These are phyloP conservation scores for Thaleichthys pacificus DNA, from an alignment of 2,797 vertebrate species.

Conservation along the genomic window DNA sequence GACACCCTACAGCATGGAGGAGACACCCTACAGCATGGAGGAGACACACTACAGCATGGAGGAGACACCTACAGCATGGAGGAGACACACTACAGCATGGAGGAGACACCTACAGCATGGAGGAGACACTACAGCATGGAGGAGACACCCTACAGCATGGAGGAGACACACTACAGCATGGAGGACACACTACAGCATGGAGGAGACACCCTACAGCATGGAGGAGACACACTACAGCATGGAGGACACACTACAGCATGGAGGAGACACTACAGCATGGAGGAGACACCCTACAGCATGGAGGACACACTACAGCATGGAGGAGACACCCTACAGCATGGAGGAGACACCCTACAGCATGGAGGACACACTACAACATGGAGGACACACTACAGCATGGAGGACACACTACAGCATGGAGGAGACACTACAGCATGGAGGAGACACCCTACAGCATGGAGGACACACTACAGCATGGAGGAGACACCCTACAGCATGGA, in stretches of 20 bases:
- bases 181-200: too few relatives aligned
- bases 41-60: constrained; percentile 65
- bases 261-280: constrained; percentile 56
- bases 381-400: constrained; percentile 33
- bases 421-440: too few relatives aligned
- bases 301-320: constrained; percentile 65
- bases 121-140: too few relatives aligned
- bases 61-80: constrained; percentile 37
- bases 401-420: constrained; percentile 65
- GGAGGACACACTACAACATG: too few relatives aligned
- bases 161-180: constrained; percentile 64
- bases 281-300: constrained; percentile 30
- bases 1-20: constrained; percentile 67
- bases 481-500: constrained; percentile 36
- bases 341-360: constrained; percentile 62
- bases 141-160: constrained; percentile 33
- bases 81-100: constrained; percentile 64
- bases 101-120: constrained; percentile 34
- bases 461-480: constrained; percentile 65
- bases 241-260: constrained; percentile 30
- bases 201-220: constrained; percentile 30
- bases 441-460: constrained; percentile 36
- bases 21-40: constrained; percentile 36
- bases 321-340: constrained; percentile 30
- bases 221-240: constrained; percentile 62